Evolutionary conservation across 37 sponge, comb jelly and placozoan genomes (phyloP).

Genomic region (Chondrilla cf. caribensis): DNA sequence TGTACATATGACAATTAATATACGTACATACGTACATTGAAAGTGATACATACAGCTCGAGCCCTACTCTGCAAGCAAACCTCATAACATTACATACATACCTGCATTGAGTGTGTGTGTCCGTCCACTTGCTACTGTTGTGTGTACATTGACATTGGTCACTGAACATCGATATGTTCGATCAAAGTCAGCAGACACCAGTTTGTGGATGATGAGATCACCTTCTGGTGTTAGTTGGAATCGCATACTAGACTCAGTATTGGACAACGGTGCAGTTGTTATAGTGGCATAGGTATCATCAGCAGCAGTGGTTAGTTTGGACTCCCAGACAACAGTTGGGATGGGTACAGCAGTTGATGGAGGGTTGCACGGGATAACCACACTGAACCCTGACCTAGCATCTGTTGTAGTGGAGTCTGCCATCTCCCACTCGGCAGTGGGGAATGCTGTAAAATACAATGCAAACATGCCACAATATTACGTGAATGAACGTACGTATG

Average conservation of each 20-base stretch:
- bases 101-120: not conserved
- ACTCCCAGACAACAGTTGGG: not conserved
- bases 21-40: no score
- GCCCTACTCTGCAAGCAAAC: no score
- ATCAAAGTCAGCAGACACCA: not conserved
- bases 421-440: no score
- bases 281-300: not conserved
- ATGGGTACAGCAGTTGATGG: not conserved
- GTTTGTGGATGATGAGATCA: conserved; percentile 15
- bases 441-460: not conserved
- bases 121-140: not conserved
- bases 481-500: not conserved
- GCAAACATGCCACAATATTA: not conserved
- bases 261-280: not conserved
- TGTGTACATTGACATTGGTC: conserved; percentile 27
- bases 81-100: no score
- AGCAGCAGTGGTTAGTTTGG: no score
- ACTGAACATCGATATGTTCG: conserved; percentile 37
- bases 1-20: no score
- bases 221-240: conserved; percentile 6
- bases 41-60: no score
- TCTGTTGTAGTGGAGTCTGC: not conserved
- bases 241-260: not conserved
- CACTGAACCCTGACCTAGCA: not conserved
- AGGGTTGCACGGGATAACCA: conserved; percentile 5